Evolutionary conservation across 2,888 invertebrate species (phyloP).

Genomic region (Noctua janthe): DNA sequence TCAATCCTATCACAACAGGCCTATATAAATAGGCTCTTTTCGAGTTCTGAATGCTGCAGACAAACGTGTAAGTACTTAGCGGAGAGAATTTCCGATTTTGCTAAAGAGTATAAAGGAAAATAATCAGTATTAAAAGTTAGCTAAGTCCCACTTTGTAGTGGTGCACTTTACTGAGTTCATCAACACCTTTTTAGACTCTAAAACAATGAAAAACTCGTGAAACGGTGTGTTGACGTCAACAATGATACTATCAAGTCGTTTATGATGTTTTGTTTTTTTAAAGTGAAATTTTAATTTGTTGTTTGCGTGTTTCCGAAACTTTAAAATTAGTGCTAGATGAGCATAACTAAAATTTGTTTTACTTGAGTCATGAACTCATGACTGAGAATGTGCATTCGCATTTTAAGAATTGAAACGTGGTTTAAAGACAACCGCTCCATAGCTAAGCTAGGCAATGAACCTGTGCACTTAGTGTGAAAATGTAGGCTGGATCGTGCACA

Average conservation of each 20-base stretch:
- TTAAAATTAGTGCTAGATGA: neutral
- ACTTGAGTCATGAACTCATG: neutral
- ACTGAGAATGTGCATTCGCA: neutral
- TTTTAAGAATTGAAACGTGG: neutral
- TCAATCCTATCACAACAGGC: neutral
- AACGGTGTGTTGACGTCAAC: neutral
- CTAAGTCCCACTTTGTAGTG: neutral
- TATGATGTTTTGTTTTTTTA: neutral
- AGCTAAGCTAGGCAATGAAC: neutral
- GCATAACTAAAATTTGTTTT: neutral
- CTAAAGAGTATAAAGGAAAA: neutral
- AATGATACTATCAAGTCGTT: neutral
- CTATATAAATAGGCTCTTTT: neutral
- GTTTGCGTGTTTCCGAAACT: conserved; percentile 5
- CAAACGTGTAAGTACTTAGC: neutral
- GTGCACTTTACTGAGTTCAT: conserved; percentile 14
- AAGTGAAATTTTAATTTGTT: neutral
- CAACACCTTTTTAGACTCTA: neutral
- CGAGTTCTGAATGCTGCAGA: neutral
- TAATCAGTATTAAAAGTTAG: neutral
- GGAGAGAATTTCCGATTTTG: conserved; percentile 2
- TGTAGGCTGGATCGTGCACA: too few relatives aligned
- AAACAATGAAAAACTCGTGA: neutral
- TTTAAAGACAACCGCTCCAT: neutral
- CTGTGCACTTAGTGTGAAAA: neutral